Conservation (phyloP, 2,797 vertebrate species). For the Silurus aristotelis region DNA sequence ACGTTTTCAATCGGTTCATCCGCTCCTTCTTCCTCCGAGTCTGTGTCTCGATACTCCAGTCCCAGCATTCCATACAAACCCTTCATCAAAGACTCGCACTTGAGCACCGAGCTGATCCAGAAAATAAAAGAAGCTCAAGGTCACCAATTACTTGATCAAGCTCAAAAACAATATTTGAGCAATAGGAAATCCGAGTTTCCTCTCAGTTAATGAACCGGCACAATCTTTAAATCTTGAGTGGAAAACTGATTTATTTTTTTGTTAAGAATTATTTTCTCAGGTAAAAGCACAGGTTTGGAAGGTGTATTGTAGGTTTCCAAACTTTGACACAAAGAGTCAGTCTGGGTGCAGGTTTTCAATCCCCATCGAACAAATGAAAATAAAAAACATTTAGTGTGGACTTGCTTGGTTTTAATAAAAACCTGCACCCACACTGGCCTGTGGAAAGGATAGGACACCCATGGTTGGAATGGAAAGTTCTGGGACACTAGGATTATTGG, state of each 20-base stretch:
- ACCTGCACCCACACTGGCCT: no score
- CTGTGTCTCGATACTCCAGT: conserved; percentile 63
- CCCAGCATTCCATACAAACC: conserved; percentile 66
- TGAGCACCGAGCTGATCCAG: conserved; percentile 63
- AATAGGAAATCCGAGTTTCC: not conserved
- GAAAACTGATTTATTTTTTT: not conserved
- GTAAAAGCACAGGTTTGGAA: not conserved
- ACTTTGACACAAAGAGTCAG: no score
- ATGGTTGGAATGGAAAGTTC: not conserved
- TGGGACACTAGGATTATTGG: not conserved
- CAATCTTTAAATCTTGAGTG: not conserved
- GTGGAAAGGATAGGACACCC: no score
- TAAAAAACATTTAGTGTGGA: no score
- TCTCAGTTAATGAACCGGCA: not conserved
- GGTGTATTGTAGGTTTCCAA: not conserved
- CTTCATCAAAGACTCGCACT: conserved; percentile 65
- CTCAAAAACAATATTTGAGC: not conserved
- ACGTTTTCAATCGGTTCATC: not conserved
- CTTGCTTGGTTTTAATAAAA: no score
- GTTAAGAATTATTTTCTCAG: not conserved
- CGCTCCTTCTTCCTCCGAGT: conserved; percentile 61
- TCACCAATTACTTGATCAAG: not conserved
- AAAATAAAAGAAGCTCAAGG: not conserved
- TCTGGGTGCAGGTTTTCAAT: no score
- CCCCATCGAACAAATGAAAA: no score